phyloP scores from a whole-genome alignment of 2,113 vertebrate species.

The Dendropsophus ebraccatus region DNA sequence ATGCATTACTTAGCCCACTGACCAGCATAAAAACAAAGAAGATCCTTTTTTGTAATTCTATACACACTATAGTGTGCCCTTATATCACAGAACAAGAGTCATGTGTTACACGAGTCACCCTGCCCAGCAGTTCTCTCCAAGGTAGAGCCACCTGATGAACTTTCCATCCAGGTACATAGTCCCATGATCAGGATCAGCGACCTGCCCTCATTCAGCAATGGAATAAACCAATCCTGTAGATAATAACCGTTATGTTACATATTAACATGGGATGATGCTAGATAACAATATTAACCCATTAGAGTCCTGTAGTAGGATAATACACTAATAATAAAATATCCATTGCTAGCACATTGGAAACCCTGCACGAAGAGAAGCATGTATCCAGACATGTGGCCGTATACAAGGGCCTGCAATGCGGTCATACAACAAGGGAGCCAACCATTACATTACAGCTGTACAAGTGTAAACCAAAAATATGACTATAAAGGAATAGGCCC shows the following conservation, averaged over 20 bases:
- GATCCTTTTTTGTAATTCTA: background rate
- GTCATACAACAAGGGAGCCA: background rate
- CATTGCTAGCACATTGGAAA: too few relatives aligned
- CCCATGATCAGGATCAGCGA: background rate
- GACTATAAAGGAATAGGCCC: background rate
- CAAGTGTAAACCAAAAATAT: background rate
- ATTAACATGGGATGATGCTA: background rate
- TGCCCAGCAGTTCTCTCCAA: too few relatives aligned
- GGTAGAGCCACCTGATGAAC: background rate
- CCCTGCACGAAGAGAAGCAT: too few relatives aligned
- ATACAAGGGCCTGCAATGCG: background rate
- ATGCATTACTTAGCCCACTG: background rate
- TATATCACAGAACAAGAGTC: too few relatives aligned
- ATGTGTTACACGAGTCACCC: too few relatives aligned
- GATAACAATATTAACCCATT: background rate
- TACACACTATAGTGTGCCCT: too few relatives aligned
- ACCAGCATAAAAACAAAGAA: background rate
- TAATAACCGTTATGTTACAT: background rate
- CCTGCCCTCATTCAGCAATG: background rate
- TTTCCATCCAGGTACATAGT: background rate
- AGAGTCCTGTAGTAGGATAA: background rate
- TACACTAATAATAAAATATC: too few relatives aligned
- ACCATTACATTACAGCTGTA: background rate
- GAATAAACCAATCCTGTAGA: background rate
- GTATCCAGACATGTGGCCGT: background rate